Percentiles rank a stretch among this genome's conserved stretches.
phyloP scores from a whole-genome alignment of 2,113 vertebrate species.

The Kryptolebias marmoratus region DNA sequence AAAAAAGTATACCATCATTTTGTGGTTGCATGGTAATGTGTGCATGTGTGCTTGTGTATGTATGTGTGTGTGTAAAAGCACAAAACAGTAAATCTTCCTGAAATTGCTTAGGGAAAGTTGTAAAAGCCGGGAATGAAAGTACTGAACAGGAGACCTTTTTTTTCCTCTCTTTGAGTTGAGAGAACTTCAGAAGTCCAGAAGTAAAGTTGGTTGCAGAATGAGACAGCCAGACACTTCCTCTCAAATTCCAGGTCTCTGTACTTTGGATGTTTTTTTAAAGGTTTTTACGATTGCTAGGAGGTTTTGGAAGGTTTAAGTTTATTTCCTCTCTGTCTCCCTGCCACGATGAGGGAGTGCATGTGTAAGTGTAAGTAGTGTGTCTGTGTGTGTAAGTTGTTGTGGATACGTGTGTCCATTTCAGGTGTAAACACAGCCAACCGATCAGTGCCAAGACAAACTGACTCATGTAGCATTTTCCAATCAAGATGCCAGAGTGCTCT shows the following conservation, averaged over 20 bases:
- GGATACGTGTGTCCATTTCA: conserved; percentile 15
- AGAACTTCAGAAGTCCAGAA: conserved; percentile 34
- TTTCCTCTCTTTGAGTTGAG: conserved; percentile 32
- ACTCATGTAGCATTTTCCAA: conserved; percentile 57
- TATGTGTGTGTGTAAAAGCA: background rate
- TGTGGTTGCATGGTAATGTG: background rate
- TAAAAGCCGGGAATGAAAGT: conserved; percentile 31
- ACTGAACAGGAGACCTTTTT: conserved; percentile 21
- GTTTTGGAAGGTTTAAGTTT: conserved; percentile 35
- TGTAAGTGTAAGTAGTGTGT: background rate
- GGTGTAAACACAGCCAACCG: conserved; percentile 17
- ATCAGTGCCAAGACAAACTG: conserved; percentile 41
- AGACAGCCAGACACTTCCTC: conserved; percentile 36
- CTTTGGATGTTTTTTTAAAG: conserved; percentile 22
- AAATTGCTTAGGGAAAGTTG: conserved; percentile 7
- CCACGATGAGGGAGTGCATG: conserved; percentile 4
- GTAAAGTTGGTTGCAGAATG: conserved; percentile 20
- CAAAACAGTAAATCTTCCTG: conserved; percentile 12
- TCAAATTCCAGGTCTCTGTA: conserved; percentile 34
- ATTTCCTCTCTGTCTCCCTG: conserved; percentile 29
- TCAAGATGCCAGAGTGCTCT: conserved; percentile 47
- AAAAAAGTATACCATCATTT: conserved; percentile 3
- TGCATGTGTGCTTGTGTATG: background rate
- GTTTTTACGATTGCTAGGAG: conserved; percentile 31
- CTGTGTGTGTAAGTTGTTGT: background rate